phyloP scores from a whole-genome alignment of 2,113 vertebrate genomes.

The Hippoglossus stenolepis region DNA sequence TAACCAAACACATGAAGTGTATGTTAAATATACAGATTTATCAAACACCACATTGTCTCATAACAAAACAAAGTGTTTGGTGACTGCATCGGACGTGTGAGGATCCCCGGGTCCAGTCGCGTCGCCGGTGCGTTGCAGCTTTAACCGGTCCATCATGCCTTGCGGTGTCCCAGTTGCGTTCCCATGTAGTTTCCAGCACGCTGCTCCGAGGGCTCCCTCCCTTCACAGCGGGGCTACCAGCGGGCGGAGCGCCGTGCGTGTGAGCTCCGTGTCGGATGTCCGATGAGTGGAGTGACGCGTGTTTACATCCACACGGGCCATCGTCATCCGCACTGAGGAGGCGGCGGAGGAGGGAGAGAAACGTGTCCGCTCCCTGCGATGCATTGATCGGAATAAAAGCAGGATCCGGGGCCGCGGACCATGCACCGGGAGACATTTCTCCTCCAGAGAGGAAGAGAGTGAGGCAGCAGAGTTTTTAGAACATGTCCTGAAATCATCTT shows the following conservation, averaged over 20 bases:
- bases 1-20: no score
- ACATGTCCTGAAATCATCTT: not conserved
- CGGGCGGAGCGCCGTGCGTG: not conserved
- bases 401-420: conserved; percentile 19
- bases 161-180: conserved; percentile 79
- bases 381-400: conserved; percentile 5
- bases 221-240: not conserved
- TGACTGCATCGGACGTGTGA: conserved; percentile 6
- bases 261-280: conserved; percentile 61
- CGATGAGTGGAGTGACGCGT: conserved; percentile 39
- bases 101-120: conserved; percentile 21
- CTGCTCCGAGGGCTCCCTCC: not conserved
- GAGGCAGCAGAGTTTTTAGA: conserved; percentile 27
- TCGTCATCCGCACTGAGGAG: not conserved
- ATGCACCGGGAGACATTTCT: conserved; percentile 26
- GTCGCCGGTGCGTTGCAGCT: conserved; percentile 69
- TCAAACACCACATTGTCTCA: not conserved
- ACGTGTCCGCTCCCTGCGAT: conserved; percentile 25
- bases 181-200: conserved; percentile 58
- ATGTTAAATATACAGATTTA: not conserved
- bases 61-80: not conserved
- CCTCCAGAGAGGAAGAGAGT: not conserved
- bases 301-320: conserved; percentile 53
- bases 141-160: conserved; percentile 82
- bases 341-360: conserved; percentile 5